A percentile compares a stretch with the other conserved stretches of the same genome.
Evolutionary conservation across 2,888 invertebrate genomes (phyloP).

Genomic region (Chloromyia formosa): DNA sequence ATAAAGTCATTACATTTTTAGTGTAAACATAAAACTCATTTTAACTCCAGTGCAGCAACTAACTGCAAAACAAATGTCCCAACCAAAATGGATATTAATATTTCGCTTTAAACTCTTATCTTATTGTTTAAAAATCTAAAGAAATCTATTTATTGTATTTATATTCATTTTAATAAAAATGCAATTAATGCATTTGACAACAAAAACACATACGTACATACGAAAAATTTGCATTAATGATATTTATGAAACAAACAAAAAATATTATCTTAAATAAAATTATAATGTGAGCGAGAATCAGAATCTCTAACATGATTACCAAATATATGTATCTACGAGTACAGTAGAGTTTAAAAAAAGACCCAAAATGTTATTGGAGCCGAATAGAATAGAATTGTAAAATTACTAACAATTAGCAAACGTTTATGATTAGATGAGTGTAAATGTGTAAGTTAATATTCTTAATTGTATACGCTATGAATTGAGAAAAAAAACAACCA

Average conservation of each 20-base stretch:
- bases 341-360: neutral
- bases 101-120: no score
- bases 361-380: conserved; percentile 10
- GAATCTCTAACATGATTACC: no score
- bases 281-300: no score
- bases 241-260: neutral
- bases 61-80: neutral
- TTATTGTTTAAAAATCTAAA: neutral
- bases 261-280: conserved; percentile 20
- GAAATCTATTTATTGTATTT: neutral
- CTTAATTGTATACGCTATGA: conserved; percentile 32
- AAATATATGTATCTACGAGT: neutral
- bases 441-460: conserved; percentile 41
- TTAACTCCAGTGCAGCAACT: neutral
- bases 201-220: neutral
- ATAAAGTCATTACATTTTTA: conserved; percentile 20
- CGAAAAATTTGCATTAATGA: no score
- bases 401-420: neutral
- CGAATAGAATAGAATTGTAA: conserved; percentile 6
- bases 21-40: conserved; percentile 6
- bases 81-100: neutral
- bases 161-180: conserved; percentile 5
- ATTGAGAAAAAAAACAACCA: neutral
- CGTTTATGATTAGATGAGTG: conserved; percentile 37
- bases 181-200: conserved; percentile 2